These are phyloP conservation scores for Bufo gargarizans DNA, from an alignment of 2,113 vertebrate species.

Conservation along the genomic window DNA sequence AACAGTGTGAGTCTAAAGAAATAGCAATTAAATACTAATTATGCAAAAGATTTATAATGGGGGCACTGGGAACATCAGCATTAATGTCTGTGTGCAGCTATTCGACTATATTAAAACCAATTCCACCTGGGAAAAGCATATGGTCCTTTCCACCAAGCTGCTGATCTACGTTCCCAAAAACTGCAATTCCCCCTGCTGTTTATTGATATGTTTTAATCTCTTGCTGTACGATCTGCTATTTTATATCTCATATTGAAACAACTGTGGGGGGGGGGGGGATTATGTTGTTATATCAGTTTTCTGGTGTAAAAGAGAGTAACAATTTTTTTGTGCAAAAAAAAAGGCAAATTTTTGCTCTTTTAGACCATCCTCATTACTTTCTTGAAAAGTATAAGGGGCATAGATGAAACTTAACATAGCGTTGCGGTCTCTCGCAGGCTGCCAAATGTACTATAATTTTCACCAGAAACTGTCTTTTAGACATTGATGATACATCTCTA, in stretches of 20 bases:
- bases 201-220: not conserved
- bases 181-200: not conserved
- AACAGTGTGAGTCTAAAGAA: constrained; percentile 30
- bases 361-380: too few relatives aligned
- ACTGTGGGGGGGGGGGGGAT: not conserved
- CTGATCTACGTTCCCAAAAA: constrained; percentile 14
- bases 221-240: not conserved
- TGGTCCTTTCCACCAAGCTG: constrained; percentile 10
- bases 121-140: constrained; percentile 25
- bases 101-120: constrained; percentile 18
- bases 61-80: constrained; percentile 5
- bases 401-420: too few relatives aligned
- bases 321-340: too few relatives aligned
- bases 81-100: constrained; percentile 5
- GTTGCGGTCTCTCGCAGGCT: too few relatives aligned
- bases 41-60: constrained; percentile 1
- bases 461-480: too few relatives aligned
- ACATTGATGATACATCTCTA: too few relatives aligned
- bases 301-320: too few relatives aligned
- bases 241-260: not conserved
- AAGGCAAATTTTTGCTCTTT: too few relatives aligned
- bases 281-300: too few relatives aligned
- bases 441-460: too few relatives aligned
- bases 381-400: too few relatives aligned
- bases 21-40: constrained; percentile 30